A percentile compares a stretch with the other conserved stretches of the same genome.
These are phyloP conservation scores for Mythimna vitellina DNA, from an alignment of 2,888 invertebrate species.

Conservation along the genomic window DNA sequence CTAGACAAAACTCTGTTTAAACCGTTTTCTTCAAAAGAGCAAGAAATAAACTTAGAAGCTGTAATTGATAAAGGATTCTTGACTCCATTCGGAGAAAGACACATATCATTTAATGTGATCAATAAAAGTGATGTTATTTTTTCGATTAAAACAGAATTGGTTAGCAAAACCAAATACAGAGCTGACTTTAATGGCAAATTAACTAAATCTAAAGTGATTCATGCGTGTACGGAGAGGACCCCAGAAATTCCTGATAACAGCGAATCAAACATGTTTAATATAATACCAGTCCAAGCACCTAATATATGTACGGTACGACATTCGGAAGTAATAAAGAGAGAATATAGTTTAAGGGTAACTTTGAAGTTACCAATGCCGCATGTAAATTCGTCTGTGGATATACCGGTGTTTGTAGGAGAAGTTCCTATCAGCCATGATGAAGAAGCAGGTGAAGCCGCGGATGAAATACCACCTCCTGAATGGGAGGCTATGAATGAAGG, in stretches of 20 bases:
- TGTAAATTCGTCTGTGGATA: conserved; percentile 35
- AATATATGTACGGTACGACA: conserved; percentile 47
- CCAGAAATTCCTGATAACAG: conserved; percentile 39
- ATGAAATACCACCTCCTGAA: conserved; percentile 24
- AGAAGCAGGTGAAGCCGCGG: conserved; percentile 8
- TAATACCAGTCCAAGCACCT: conserved; percentile 23
- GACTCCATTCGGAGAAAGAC: conserved; percentile 19
- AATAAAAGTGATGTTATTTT: conserved; percentile 34
- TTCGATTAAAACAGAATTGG: conserved; percentile 26
- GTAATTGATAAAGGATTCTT: conserved; percentile 39
- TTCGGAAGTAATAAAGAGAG: conserved; percentile 40
- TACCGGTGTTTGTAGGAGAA: conserved; percentile 53
- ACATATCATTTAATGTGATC: conserved; percentile 35
- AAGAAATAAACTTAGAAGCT: conserved; percentile 26
- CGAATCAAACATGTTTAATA: conserved; percentile 37
- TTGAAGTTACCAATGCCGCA: conserved; percentile 51
- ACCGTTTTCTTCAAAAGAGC: conserved; percentile 24
- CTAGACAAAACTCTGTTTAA: conserved; percentile 31
- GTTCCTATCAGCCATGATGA: neutral
- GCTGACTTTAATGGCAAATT: neutral
- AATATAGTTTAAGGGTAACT: conserved; percentile 43
- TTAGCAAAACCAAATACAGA: conserved; percentile 25
- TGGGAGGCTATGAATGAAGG: conserved; percentile 38
- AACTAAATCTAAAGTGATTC: conserved; percentile 15
- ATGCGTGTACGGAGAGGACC: conserved; percentile 19